phyloP scores from a whole-genome alignment of 2,888 invertebrate genomes.

The Dasypolia templi region DNA sequence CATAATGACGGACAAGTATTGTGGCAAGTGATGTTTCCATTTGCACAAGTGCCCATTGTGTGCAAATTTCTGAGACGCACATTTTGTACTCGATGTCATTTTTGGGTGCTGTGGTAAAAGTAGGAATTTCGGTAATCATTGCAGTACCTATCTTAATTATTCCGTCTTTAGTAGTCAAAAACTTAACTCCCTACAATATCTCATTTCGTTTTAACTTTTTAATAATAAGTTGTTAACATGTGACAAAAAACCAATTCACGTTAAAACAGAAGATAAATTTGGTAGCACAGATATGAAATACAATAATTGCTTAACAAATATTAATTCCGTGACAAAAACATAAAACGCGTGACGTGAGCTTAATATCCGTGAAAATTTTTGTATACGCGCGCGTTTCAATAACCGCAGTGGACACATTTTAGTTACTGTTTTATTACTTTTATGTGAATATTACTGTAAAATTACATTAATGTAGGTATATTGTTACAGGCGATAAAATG shows the following conservation, averaged over 20 bases:
- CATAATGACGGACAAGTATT: constrained; percentile 36
- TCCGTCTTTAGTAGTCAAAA: background rate
- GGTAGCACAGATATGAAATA: constrained; percentile 45
- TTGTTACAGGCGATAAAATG: background rate
- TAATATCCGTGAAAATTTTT: constrained; percentile 61
- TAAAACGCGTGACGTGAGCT: constrained; percentile 59
- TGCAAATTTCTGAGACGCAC: constrained; percentile 27
- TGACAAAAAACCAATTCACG: background rate
- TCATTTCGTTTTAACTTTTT: background rate
- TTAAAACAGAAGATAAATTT: constrained; percentile 39
- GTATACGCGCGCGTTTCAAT: constrained; percentile 52
- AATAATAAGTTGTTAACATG: background rate
- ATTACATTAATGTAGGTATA: constrained; percentile 8
- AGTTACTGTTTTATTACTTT: constrained; percentile 35
- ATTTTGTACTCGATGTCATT: background rate
- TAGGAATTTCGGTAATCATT: background rate
- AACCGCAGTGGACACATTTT: constrained; percentile 38
- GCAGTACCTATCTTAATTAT: background rate
- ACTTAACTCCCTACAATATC: background rate
- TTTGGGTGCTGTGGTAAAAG: background rate
- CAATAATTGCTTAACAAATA: constrained; percentile 54
- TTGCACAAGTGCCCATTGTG: constrained; percentile 41
- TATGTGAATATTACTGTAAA: constrained; percentile 28
- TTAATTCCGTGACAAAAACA: constrained; percentile 52
- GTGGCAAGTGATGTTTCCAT: constrained; percentile 33